Base-by-base conservation (phyloP, 1,140 invertebrate genomes). In the Drosophila chauvacae region DNA sequence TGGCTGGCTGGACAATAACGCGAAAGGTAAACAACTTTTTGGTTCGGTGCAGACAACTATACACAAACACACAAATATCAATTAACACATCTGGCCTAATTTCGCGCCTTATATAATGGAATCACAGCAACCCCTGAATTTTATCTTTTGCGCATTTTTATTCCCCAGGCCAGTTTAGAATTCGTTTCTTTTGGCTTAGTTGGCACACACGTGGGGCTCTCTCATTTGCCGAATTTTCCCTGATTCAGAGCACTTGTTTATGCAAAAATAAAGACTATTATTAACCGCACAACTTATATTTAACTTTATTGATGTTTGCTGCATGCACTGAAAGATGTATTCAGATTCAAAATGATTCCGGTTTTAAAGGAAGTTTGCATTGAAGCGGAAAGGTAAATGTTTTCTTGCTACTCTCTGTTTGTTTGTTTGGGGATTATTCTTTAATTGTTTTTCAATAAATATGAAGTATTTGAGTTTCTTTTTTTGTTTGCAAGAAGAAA, bases 21-120 rank as follows among this genome's bases (percentile, higher is more conserved):
- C 42, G 37, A 51, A 73, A 64, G 50, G 77, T 85, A 85, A 80
- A 83, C 72, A 83, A 68, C 53, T 55, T 48, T 68, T 75, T n/a
- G 20, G 41, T n/a, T 23, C 10, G 18, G 53, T 33, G 33, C 11
- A 37, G n/a, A 37, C 42, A 59, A 23, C n/a, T 48, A 18, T 51
- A 41, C 16, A 26, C 10, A 44, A 20, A 20, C 41, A 33, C 23
- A 30, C 3, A 28, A 6, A 28, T 42, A 63, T 64, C 44, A 66
- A 69, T 85, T 86, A 77, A 47, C 78, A 86, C 60, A 68, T 64
- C 55, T 81, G 63, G 62, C 55, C 73, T 77, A 86, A 65, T 74
- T 84, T 73, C 57, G 42, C 56, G 39, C 44, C 45, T 53, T 59
- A 33, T 64, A 51, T 35, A 55, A 13, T 16, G 14, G 14, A 66